Conservation (phyloP, 2,797 vertebrate species). For the Neosilurus mollespiculum region DNA sequence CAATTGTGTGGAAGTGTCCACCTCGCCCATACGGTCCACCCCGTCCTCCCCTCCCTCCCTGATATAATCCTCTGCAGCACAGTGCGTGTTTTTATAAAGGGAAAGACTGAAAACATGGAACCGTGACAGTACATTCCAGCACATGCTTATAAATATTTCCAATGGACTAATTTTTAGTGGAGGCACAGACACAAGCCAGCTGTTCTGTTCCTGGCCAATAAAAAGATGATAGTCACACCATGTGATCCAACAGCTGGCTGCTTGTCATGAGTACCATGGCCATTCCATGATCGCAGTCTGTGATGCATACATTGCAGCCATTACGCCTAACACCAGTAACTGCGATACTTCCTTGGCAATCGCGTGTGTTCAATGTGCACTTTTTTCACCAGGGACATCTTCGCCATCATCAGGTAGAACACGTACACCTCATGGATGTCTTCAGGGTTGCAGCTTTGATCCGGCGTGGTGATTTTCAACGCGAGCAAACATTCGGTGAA, state of each 20-base stretch:
- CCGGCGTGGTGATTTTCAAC: too few relatives aligned
- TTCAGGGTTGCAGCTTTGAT: too few relatives aligned
- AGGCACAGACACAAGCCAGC: neutral
- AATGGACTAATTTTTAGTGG: neutral
- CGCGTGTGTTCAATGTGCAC: too few relatives aligned
- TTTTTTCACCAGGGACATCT: too few relatives aligned
- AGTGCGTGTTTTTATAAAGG: constrained; percentile 11
- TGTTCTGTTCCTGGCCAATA: neutral
- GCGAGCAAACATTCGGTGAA: too few relatives aligned
- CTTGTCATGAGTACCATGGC: neutral
- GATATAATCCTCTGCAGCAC: constrained; percentile 1
- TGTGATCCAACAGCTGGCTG: neutral
- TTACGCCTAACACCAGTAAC: too few relatives aligned
- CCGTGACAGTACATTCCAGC: neutral
- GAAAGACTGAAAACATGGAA: neutral
- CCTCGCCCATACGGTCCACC: neutral
- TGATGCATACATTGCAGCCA: too few relatives aligned
- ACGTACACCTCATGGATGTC: too few relatives aligned
- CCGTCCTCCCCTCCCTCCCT: neutral
- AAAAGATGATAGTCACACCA: neutral
- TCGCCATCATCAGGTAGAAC: too few relatives aligned
- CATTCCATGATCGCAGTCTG: too few relatives aligned
- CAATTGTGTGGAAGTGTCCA: constrained; percentile 35
- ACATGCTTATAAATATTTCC: constrained; percentile 15
- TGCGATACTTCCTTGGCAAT: too few relatives aligned